Evolutionary conservation across 2,888 invertebrate genomes (phyloP).

Genomic region (Glyphotaelius pellucidus): DNA sequence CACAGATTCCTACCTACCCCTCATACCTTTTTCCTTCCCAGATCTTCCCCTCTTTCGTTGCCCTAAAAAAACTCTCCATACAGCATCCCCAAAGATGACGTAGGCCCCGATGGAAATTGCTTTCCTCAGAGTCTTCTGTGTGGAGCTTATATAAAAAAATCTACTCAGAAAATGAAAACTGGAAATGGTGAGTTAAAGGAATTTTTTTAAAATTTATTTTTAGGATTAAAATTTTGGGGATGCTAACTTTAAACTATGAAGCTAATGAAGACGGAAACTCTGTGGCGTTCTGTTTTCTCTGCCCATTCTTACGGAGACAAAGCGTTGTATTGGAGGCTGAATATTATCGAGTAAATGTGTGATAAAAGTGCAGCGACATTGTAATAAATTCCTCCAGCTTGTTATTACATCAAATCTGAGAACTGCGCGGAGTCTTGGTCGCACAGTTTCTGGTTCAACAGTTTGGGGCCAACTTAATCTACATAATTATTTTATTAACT

Average conservation of each 20-base stretch:
- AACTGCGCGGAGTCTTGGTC: not conserved
- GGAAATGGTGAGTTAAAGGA: too few relatives aligned
- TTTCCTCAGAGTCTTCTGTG: too few relatives aligned
- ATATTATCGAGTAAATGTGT: not conserved
- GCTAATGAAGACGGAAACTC: not conserved
- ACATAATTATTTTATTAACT: constrained; percentile 39
- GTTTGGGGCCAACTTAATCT: constrained; percentile 27
- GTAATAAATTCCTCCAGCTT: not conserved
- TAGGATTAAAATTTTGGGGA: not conserved
- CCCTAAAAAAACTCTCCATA: too few relatives aligned
- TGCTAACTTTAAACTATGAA: not conserved
- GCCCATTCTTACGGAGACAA: not conserved
- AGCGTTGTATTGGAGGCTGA: not conserved
- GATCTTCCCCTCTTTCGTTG: too few relatives aligned
- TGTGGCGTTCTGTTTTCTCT: not conserved
- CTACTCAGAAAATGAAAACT: too few relatives aligned
- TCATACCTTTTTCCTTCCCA: too few relatives aligned
- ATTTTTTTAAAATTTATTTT: too few relatives aligned
- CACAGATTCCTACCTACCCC: too few relatives aligned
- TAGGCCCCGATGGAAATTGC: too few relatives aligned
- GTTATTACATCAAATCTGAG: not conserved
- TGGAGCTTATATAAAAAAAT: too few relatives aligned
- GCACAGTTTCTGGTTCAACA: constrained; percentile 4
- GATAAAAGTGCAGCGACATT: not conserved
- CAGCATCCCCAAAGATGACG: too few relatives aligned